These are phyloP conservation scores for Origma solitaria DNA, from an alignment of 2,113 vertebrate genomes.

Conservation along the genomic window DNA sequence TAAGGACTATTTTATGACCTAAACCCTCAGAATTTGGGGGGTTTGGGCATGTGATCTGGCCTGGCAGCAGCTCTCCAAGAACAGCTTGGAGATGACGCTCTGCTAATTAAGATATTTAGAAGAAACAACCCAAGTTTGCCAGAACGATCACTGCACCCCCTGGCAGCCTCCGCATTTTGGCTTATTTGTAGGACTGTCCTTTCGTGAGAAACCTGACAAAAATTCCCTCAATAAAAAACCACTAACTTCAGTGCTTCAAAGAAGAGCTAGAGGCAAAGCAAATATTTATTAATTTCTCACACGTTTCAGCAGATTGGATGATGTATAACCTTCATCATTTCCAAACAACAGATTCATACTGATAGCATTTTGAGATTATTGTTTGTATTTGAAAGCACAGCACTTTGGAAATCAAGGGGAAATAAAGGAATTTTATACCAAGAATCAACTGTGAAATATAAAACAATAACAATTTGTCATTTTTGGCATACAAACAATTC, in stretches of 20 bases:
- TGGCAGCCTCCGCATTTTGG: neutral
- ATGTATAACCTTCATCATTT: neutral
- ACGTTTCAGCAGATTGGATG: neutral
- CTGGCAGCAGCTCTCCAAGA: conserved; percentile 3
- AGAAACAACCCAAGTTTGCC: conserved; percentile 37
- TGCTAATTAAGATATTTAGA: conserved; percentile 53
- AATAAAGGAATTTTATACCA: neutral
- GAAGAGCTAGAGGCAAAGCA: conserved; percentile 17
- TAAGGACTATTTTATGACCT: neutral
- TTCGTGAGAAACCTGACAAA: conserved; percentile 21
- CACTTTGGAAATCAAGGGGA: neutral
- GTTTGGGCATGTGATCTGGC: neutral
- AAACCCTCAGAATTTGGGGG: neutral
- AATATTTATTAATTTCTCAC: conserved; percentile 25
- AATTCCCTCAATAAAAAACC: neutral
- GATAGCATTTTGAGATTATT: neutral
- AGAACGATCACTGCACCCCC: conserved; percentile 9
- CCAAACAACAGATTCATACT: conserved; percentile 9
- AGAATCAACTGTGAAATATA: conserved; percentile 21
- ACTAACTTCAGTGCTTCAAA: neutral
- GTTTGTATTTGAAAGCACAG: neutral
- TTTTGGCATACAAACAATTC: neutral
- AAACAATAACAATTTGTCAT: neutral
- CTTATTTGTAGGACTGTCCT: neutral
- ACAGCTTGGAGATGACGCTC: neutral